These are phyloP conservation scores for Malaclemys terrapin DNA, from an alignment of 2,113 vertebrate genomes.

Conservation along the genomic window DNA sequence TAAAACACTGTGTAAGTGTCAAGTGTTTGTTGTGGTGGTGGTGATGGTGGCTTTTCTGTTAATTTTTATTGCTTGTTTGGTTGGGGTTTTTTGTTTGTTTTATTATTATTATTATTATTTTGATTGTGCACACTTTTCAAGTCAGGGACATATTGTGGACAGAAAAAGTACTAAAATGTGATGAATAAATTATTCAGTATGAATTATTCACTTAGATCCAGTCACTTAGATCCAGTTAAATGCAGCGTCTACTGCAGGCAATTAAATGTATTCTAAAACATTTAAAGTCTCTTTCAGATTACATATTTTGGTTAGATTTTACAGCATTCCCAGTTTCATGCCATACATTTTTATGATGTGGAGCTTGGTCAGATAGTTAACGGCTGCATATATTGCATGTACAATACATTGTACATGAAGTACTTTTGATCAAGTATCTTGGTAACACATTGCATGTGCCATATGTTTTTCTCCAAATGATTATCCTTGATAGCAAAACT, in stretches of 20 bases:
- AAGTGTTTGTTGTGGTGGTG: not conserved
- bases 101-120: no score
- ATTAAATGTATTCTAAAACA: constrained; percentile 16
- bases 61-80: no score
- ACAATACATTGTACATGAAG: not conserved
- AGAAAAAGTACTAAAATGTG: not conserved
- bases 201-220: not conserved
- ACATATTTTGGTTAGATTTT: constrained; percentile 19
- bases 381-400: not conserved
- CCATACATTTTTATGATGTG: not conserved
- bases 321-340: constrained; percentile 20
- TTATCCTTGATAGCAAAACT: constrained; percentile 46
- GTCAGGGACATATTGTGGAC: not conserved
- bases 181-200: constrained; percentile 32
- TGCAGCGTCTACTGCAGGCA: not conserved
- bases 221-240: not conserved
- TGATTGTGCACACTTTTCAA: not conserved
- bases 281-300: constrained; percentile 11
- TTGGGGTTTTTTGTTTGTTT: no score
- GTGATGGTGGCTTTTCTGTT: no score
- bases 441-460: constrained; percentile 10
- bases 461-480: not conserved
- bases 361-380: not conserved
- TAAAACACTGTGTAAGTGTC: not conserved
- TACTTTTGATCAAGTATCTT: constrained; percentile 26